phyloP scores from a whole-genome alignment of 2,113 vertebrate species.

The Urocitellus parryii region DNA sequence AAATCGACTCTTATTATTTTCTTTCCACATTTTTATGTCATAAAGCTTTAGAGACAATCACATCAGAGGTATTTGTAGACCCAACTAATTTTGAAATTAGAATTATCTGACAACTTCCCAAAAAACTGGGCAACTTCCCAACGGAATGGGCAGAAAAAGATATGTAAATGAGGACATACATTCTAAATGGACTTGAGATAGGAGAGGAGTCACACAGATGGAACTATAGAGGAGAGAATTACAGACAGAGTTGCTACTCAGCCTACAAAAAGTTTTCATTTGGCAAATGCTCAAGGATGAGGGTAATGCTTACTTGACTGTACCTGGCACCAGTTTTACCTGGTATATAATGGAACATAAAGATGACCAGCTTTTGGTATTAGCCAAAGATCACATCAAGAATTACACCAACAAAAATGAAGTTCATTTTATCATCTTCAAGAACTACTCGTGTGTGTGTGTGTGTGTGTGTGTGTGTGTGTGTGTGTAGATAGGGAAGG shows the following conservation, averaged over 20 bases:
- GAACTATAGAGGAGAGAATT: neutral
- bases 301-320: neutral
- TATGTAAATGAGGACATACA: neutral
- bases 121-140: neutral
- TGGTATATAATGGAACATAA: neutral
- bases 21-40: neutral
- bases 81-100: neutral
- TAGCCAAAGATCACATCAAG: neutral
- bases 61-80: neutral
- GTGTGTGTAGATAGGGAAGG: accelerated
- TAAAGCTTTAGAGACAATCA: neutral
- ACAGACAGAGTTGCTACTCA: neutral
- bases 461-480: neutral
- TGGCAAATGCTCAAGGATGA: neutral
- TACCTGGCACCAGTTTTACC: neutral
- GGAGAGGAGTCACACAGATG: neutral
- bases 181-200: neutral
- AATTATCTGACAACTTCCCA: slow-evolving; percentile 10
- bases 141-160: neutral
- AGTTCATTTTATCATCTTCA: neutral
- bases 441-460: neutral
- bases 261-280: neutral
- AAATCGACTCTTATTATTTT: neutral
- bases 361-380: neutral
- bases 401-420: neutral